A percentile compares a stretch with the other conserved stretches of the same genome.
Conservation (phyloP, 1,140 invertebrate genomes). For the Eulimnadia texana region DNA sequence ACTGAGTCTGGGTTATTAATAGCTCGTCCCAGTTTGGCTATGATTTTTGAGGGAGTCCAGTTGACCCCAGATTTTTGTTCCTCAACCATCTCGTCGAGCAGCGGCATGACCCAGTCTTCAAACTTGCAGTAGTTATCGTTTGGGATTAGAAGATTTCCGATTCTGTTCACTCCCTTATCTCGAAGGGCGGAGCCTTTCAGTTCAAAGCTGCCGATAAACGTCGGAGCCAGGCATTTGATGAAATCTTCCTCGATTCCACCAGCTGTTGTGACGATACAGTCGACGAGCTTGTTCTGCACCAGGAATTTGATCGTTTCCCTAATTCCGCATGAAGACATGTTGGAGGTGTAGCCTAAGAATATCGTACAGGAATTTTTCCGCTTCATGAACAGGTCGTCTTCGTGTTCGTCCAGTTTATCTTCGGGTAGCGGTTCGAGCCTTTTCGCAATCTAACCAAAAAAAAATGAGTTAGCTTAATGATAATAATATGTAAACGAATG, state of each 20-base stretch:
- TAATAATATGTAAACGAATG: neutral
- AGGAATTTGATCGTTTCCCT: conserved; percentile 81
- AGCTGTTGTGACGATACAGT: conserved; percentile 93
- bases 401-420: conserved; percentile 47
- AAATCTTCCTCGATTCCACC: conserved; percentile 98
- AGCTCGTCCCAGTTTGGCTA: conserved; percentile 65
- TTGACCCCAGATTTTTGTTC: conserved; percentile 63
- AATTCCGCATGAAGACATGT: conserved; percentile 88
- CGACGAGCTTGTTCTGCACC: conserved; percentile 80
- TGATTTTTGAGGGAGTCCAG: conserved; percentile 91
- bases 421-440: conserved; percentile 44
- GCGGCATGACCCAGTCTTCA: conserved; percentile 95
- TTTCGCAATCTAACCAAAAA: conserved; percentile 32
- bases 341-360: conserved; percentile 96
- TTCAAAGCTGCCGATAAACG: conserved; percentile 81
- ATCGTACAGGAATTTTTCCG: conserved; percentile 78
- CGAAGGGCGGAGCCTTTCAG: conserved; percentile 61
- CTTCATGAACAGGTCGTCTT: conserved; percentile 64
- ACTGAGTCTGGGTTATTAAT: conserved; percentile 86
- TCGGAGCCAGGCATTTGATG: conserved; percentile 94
- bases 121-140: conserved; percentile 98
- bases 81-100: conserved; percentile 75
- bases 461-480: conserved; percentile 9
- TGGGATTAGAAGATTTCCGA: conserved; percentile 93
- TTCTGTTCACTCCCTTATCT: conserved; percentile 85